phyloP scores from a whole-genome alignment of 2,888 invertebrate species.

The Shargacucullia verbasci region DNA sequence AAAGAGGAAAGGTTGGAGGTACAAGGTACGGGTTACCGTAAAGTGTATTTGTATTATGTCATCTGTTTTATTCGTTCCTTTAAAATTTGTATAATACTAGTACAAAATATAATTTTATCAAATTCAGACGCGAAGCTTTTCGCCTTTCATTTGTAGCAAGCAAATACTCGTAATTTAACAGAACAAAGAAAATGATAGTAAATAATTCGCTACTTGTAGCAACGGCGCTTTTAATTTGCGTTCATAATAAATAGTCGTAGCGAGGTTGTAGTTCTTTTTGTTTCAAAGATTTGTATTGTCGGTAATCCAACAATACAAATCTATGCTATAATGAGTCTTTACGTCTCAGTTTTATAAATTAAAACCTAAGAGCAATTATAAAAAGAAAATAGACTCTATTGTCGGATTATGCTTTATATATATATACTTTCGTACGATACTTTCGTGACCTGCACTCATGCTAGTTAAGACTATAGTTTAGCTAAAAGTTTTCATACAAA shows the following conservation, averaged over 20 bases:
- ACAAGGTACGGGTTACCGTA: no score
- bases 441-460: no score
- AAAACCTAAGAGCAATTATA: constrained; percentile 1
- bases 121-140: constrained; percentile 18
- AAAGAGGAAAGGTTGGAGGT: no score
- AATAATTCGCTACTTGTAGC: constrained; percentile 31
- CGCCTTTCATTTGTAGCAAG: constrained; percentile 12
- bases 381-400: neutral
- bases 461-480: no score
- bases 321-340: constrained; percentile 23
- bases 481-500: no score
- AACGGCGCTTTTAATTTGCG: constrained; percentile 18
- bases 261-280: constrained; percentile 10
- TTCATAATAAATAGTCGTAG: neutral
- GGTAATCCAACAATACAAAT: no score
- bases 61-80: no score
- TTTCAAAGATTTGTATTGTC: constrained; percentile 8
- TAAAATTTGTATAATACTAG: neutral
- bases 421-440: no score
- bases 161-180: constrained; percentile 29
- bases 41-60: no score
- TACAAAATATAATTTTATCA: constrained; percentile 38
- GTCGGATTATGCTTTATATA: no score
- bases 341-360: constrained; percentile 17
- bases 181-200: constrained; percentile 24